phyloP scores from a whole-genome alignment of 2,888 invertebrate genomes.

The Erebia ligea region DNA sequence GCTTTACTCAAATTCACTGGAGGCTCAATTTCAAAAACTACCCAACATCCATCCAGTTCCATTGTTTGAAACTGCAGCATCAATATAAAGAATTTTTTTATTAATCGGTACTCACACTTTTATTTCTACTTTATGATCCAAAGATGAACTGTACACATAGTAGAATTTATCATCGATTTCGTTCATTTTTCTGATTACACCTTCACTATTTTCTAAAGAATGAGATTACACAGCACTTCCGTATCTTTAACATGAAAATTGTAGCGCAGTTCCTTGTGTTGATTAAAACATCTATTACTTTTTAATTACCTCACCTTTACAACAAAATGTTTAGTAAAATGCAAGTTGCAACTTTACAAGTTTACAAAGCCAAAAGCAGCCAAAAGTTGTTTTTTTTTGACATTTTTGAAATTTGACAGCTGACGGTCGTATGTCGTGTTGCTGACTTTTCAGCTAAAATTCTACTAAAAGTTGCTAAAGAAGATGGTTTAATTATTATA shows the following conservation, averaged over 20 bases:
- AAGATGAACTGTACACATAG: conserved; percentile 95
- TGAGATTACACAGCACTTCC: not conserved
- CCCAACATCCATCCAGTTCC: not conserved
- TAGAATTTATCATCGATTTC: conserved; percentile 91
- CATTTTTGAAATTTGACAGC: no score
- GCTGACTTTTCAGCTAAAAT: no score
- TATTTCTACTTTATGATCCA: conserved; percentile 93
- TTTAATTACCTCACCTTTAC: no score
- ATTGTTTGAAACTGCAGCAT: not conserved
- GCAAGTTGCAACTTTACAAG: no score
- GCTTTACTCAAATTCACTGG: no score
- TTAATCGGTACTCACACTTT: conserved; percentile 89
- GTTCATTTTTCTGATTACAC: conserved; percentile 79
- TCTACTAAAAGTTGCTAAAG: no score
- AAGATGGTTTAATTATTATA: no score
- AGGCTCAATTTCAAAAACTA: not conserved
- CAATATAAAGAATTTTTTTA: not conserved
- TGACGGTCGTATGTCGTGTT: no score
- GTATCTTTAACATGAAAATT: not conserved
- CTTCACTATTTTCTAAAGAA: not conserved
- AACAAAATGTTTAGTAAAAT: no score
- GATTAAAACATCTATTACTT: not conserved
- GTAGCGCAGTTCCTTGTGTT: not conserved
- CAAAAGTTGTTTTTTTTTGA: no score
- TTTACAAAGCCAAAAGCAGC: no score